A percentile compares a stretch with the other conserved stretches of the same genome.
These are phyloP conservation scores for Euplagia quadripunctaria DNA, from an alignment of 2,888 invertebrate species.

Conservation along the genomic window DNA sequence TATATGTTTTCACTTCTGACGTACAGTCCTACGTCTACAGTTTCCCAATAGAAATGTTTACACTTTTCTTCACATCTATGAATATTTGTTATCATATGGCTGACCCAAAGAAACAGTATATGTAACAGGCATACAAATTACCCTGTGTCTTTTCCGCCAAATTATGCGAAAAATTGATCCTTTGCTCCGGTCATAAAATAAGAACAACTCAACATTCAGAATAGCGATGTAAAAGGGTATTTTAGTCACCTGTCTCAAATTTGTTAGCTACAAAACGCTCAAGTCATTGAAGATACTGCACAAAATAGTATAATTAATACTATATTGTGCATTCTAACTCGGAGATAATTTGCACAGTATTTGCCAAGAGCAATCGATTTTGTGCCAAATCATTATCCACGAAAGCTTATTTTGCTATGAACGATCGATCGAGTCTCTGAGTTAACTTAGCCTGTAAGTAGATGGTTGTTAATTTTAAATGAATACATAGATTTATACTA, in stretches of 20 bases:
- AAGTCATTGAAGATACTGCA: background rate
- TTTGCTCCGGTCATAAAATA: background rate
- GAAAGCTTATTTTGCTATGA: too few species aligned
- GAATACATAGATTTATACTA: background rate
- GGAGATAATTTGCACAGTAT: background rate
- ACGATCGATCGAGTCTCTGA: background rate
- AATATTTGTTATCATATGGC: too few species aligned
- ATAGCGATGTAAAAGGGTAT: background rate
- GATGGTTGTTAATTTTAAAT: background rate
- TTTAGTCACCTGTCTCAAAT: background rate
- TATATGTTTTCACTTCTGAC: too few species aligned
- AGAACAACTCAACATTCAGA: background rate
- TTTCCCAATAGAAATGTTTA: too few species aligned
- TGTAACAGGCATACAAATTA: too few species aligned
- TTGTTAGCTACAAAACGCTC: background rate
- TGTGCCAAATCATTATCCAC: background rate
- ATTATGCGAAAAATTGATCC: too few species aligned
- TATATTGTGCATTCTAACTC: background rate
- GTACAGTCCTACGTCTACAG: too few species aligned
- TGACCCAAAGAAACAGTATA: too few species aligned
- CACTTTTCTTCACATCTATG: too few species aligned
- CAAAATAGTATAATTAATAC: too few species aligned
- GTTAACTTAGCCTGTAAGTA: background rate
- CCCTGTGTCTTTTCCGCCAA: too few species aligned
- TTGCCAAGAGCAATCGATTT: background rate